Evolutionary conservation across 1,140 invertebrate genomes (phyloP), one percentile per base, ranked within the genome.

Genomic region (Belonocnema kinseyi): DNA sequence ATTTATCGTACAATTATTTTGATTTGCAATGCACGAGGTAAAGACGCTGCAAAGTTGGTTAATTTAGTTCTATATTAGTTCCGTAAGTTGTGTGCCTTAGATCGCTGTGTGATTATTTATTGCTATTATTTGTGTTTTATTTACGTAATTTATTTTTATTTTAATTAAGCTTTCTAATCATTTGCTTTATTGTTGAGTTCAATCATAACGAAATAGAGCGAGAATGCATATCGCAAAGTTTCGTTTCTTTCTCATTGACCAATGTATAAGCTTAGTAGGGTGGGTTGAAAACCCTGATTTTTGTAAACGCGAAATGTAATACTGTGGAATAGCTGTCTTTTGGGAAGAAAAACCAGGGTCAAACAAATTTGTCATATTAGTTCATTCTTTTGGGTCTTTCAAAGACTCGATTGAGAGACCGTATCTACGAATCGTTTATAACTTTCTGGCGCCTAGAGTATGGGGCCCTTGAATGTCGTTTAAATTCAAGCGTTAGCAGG

Each of bases 181-280:
- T 82, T 85, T 81, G 83, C 85, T 83, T 85, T 84, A 81, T 83
- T 82, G 58, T 83, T 80, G 81, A 76, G 85, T 88, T 89, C 87
- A 87, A 88, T 88, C 85, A 85, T 85, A 80, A 87, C 85, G 85
- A 87, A 89, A 86, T 86, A 81, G 80, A 85, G 82, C 83, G 82
- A 86, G 54, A 73, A 52, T 73, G 26, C 50, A 76, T 74, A 74
- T 81, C 80, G 77, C 78, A 74, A 83, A 80, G 79, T 83, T 83
- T 83, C 81, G 79, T 78, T 82, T 56, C 13, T 73, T 72, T 80
- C 72, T 76, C 75, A 75, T 50, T 70, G 70, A 70, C 21, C 33
- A 52, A 54, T 40, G 56, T 46, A 51, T 58, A 50, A 33, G 50
- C 5, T 33, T 33, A 33, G 26, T 33, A 33, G 26, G 26, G 26